Base-by-base conservation (phyloP, 2,888 invertebrate genomes). In the Lamellibrachia satsuma region DNA sequence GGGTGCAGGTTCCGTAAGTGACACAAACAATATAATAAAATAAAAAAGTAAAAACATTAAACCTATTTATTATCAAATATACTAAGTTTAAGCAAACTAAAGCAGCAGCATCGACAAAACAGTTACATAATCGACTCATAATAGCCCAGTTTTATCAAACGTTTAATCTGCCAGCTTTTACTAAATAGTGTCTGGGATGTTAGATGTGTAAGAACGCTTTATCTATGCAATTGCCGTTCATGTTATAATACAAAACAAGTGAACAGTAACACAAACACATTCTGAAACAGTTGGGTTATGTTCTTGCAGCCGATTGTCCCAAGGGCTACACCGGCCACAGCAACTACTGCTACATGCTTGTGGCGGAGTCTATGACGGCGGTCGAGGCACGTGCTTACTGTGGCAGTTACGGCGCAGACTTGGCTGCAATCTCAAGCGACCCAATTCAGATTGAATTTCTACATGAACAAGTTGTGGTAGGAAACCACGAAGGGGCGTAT, bases 341-440 rank as follows among this genome's bases (percentile, higher is more conserved):
- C 75, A 22, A n/a, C 60, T 94, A 93, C 92, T 94, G 95, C 92
- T 94, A 94, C 92, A 93, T 94, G 92, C 94, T 94, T 52, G 93
- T 92, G n/a, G 93, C 94, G 7, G 93, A 93, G 39, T 93, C 94
- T 52, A 91, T 94, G 52, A 93, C 94, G 6, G 95, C 94, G 94
- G 91, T 93, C 22, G 94, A 95, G 90, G 95, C 95, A 1, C 90
- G 93, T 1, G 91, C 93, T 4, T 60, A 92, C 52, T 95, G 95
- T 92, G 91, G 93, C 55, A 75, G 93, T 2, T 93, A 94, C 52
- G 94, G 94, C 4, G 95, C 94, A 8, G 93, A 94, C 75, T 93
- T 95, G 91, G 94, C 94, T 6, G 75, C 75, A 2, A 22, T 75
- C 75, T 75, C 75, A 22, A 22, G 75, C 75, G 75, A 75, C 75